Percentiles rank a stretch among this genome's conserved stretches.
These are phyloP conservation scores for Miltochrista miniata DNA, from an alignment of 2,888 invertebrate genomes.

Conservation along the genomic window DNA sequence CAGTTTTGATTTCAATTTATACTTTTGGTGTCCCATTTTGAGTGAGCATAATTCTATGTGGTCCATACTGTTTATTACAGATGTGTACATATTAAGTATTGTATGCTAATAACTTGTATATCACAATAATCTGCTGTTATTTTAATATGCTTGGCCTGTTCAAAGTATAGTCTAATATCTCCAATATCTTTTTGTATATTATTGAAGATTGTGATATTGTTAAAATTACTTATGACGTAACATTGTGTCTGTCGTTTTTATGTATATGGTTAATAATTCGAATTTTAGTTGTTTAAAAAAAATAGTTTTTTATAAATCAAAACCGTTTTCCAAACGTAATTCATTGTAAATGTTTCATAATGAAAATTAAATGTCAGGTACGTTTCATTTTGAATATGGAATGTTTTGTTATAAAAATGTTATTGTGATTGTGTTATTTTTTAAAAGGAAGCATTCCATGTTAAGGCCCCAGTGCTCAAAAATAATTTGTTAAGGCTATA, in stretches of 20 bases:
- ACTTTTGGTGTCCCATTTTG: slow-evolving; percentile 63
- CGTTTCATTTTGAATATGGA: slow-evolving; percentile 34
- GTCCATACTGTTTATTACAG: slow-evolving; percentile 56
- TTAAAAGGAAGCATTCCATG: slow-evolving; percentile 32
- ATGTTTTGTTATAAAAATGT: slow-evolving; percentile 32
- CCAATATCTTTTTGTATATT: slow-evolving; percentile 79
- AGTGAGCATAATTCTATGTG: slow-evolving; percentile 59
- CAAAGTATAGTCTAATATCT: slow-evolving; percentile 74
- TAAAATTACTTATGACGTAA: slow-evolving; percentile 63
- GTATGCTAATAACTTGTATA: slow-evolving; percentile 59
- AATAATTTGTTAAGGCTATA: slow-evolving; percentile 68
- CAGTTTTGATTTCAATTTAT: slow-evolving; percentile 52
- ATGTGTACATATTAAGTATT: slow-evolving; percentile 60
- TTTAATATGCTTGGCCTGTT: slow-evolving; percentile 80
- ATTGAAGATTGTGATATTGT: slow-evolving; percentile 84
- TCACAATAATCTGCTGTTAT: slow-evolving; percentile 69
- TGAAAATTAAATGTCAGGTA: neutral
- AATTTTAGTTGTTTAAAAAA: slow-evolving; percentile 55
- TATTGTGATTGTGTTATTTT: slow-evolving; percentile 24
- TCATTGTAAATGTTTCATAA: slow-evolving; percentile 20
- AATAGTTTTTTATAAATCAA: slow-evolving; percentile 20
- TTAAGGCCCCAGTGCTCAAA: slow-evolving; percentile 73
- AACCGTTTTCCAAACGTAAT: slow-evolving; percentile 11
- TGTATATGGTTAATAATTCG: slow-evolving; percentile 51
- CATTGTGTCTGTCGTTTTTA: slow-evolving; percentile 67